These are phyloP conservation scores for Frankliniella intonsa DNA, from an alignment of 2,888 invertebrate genomes.

Conservation along the genomic window DNA sequence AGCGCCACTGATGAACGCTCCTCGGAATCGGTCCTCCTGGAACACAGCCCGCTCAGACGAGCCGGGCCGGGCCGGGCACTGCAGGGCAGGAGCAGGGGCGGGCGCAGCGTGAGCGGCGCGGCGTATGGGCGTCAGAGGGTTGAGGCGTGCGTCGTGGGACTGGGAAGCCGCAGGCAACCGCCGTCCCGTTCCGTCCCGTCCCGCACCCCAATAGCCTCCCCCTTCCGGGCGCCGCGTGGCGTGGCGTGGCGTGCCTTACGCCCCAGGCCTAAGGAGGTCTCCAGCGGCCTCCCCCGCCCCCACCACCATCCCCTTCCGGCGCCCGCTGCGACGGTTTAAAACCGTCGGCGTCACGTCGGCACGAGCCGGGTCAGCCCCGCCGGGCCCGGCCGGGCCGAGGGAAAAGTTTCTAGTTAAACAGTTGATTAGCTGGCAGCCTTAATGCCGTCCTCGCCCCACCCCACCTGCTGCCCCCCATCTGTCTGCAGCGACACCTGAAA, in stretches of 20 bases:
- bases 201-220: background rate
- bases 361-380: no score
- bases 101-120: background rate
- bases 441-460: no score
- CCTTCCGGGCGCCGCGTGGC: background rate
- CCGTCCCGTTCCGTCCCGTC: background rate
- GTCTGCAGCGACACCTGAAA: no score
- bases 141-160: constrained; percentile 4
- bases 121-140: no score
- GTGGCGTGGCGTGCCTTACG: background rate
- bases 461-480: no score
- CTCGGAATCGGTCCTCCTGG: background rate
- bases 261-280: background rate
- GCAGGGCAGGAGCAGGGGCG: background rate
- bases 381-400: no score
- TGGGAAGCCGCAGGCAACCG: background rate
- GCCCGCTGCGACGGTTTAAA: background rate
- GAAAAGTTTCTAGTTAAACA: no score
- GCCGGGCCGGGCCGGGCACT: background rate
- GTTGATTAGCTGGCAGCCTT: no score
- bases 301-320: background rate
- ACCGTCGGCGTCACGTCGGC: no score
- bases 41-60: background rate
- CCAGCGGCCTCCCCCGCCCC: background rate
- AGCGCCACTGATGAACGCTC: no score